phyloP scores from a whole-genome alignment of 2,113 vertebrate genomes.

The Chunga burmeisteri region DNA sequence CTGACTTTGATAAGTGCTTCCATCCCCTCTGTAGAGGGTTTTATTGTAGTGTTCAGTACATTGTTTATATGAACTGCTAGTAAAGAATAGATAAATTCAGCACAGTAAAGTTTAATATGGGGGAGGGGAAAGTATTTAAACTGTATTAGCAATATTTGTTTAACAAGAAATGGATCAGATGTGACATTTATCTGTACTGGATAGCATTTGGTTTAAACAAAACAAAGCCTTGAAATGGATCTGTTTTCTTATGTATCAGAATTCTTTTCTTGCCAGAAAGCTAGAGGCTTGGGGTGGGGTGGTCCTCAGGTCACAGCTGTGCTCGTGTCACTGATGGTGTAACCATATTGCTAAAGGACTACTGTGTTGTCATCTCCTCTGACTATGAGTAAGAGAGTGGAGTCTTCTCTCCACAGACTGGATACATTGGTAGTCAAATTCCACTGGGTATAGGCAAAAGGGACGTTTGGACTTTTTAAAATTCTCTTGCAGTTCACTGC shows the following conservation, averaged over 20 bases:
- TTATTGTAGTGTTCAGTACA: neutral
- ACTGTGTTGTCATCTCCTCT: neutral
- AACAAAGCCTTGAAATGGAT: neutral
- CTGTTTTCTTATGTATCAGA: neutral
- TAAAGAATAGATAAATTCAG: conserved; percentile 14
- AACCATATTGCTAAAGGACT: neutral
- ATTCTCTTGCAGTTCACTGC: neutral
- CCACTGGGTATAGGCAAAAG: neutral
- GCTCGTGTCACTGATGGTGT: neutral
- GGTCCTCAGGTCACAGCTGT: neutral
- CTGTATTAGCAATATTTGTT: conserved; percentile 11
- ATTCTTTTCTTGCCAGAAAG: neutral
- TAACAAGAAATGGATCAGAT: conserved; percentile 1
- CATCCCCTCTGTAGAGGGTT: neutral
- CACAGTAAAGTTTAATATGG: neutral
- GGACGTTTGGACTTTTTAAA: neutral
- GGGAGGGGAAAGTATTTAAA: neutral
- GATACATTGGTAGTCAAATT: neutral
- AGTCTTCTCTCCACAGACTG: neutral
- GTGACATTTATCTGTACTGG: conserved; percentile 1
- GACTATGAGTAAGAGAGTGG: neutral
- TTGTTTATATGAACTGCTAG: conserved; percentile 7
- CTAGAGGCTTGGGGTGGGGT: neutral
- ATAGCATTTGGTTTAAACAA: neutral
- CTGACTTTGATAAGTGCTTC: conserved; percentile 3